These are phyloP conservation scores for Rhinichthys osculus DNA, from an alignment of 2,797 vertebrate species.

Conservation along the genomic window DNA sequence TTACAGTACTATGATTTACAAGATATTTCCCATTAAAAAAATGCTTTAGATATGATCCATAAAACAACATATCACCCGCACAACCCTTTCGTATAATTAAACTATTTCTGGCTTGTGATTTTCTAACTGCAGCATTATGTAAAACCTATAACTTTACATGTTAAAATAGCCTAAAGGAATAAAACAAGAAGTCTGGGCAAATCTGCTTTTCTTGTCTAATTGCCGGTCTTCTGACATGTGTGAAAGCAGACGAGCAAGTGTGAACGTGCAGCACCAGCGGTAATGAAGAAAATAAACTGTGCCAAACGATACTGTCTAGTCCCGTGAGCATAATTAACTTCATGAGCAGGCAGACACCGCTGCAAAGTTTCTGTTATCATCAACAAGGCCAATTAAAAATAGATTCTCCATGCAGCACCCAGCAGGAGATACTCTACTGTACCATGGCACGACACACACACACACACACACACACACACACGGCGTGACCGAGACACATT, in stretches of 20 bases:
- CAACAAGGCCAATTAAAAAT: constrained; percentile 56
- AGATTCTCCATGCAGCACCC: constrained; percentile 34
- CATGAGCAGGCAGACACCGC: constrained; percentile 25
- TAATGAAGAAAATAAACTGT: constrained; percentile 46
- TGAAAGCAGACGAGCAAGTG: constrained; percentile 42
- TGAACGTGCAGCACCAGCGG: constrained; percentile 3
- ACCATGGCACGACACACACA: background rate
- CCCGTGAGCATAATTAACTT: constrained; percentile 58
- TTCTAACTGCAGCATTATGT: constrained; percentile 1
- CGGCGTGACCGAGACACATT: background rate
- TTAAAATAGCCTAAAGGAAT: constrained; percentile 6
- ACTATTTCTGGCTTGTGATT: background rate
- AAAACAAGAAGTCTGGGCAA: constrained; percentile 22
- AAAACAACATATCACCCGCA: background rate
- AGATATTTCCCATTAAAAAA: background rate
- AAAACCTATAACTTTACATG: background rate
- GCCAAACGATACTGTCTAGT: constrained; percentile 35
- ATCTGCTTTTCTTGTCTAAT: constrained; percentile 25
- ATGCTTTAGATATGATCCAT: background rate
- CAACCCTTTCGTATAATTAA: background rate
- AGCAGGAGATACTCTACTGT: constrained; percentile 13
- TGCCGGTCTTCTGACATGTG: constrained; percentile 12
- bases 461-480: background rate
- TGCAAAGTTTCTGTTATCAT: constrained; percentile 50
- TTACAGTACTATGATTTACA: background rate